These are phyloP conservation scores for Agapostemon virescens DNA, from an alignment of 2,888 invertebrate genomes.

Conservation along the genomic window DNA sequence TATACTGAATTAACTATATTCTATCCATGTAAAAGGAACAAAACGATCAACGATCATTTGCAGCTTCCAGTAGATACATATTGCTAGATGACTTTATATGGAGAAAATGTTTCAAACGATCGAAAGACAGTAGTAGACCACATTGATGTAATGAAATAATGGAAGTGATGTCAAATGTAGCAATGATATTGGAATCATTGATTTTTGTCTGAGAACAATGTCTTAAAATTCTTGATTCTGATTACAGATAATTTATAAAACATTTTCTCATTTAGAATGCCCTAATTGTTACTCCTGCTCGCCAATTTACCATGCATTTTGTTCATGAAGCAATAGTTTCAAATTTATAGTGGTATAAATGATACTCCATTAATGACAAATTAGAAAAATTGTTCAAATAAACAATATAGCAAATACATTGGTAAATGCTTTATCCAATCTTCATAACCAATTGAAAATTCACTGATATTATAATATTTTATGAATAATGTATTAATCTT, in stretches of 20 bases:
- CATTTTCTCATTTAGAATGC: constrained; percentile 58
- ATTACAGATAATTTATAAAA: constrained; percentile 39
- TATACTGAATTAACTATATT: constrained; percentile 52
- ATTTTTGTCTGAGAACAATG: constrained; percentile 5
- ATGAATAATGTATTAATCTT: neutral
- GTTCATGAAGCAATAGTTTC: constrained; percentile 17
- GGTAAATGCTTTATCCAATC: constrained; percentile 12
- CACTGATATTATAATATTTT: neutral
- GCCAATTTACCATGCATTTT: constrained; percentile 64
- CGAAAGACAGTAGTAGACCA: constrained; percentile 17
- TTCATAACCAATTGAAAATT: neutral
- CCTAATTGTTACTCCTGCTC: constrained; percentile 44
- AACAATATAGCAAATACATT: constrained; percentile 26
- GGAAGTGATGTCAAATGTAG: constrained; percentile 32
- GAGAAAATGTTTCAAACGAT: constrained; percentile 62
- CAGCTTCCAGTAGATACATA: constrained; percentile 48
- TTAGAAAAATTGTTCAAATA: constrained; percentile 18
- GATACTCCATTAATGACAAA: constrained; percentile 19
- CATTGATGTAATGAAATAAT: constrained; percentile 41
- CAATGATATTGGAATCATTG: constrained; percentile 6
- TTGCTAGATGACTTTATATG: constrained; percentile 40
- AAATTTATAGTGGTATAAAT: constrained; percentile 19
- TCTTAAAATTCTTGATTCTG: neutral
- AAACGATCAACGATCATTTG: constrained; percentile 55
- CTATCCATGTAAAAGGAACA: constrained; percentile 42